Evolutionary conservation across 2,888 invertebrate species (phyloP).

Genomic region (Teleogryllus oceanicus): DNA sequence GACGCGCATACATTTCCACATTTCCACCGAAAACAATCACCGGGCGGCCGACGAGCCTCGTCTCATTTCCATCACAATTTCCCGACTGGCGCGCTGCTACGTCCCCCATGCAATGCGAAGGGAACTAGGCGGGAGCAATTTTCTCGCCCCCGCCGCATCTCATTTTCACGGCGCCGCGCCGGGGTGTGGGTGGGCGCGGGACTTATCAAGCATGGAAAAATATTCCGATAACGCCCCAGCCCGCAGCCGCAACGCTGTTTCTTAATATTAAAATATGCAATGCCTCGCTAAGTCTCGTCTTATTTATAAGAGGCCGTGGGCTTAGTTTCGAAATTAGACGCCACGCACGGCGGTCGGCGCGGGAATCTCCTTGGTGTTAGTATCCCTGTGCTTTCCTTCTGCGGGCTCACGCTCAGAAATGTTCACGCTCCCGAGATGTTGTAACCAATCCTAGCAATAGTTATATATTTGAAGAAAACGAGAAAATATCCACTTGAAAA

Average conservation of each 20-base stretch:
- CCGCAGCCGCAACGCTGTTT: background rate
- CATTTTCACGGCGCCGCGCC: background rate
- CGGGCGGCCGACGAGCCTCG: background rate
- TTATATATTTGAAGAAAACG: too few relatives aligned
- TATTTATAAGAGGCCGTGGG: slow-evolving; percentile 1
- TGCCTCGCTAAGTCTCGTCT: background rate
- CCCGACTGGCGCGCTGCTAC: background rate
- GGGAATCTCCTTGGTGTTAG: background rate
- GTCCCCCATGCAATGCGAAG: background rate
- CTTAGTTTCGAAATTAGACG: slow-evolving; percentile 18
- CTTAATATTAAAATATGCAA: slow-evolving; percentile 18
- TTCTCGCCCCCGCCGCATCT: background rate
- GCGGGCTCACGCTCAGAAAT: too few relatives aligned
- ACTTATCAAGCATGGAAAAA: slow-evolving; percentile 18
- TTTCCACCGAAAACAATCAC: background rate
- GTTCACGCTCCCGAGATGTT: too few relatives aligned
- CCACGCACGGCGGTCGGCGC: background rate
- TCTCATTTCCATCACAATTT: slow-evolving; percentile 18
- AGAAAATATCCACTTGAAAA: too few relatives aligned
- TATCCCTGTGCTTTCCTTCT: too few relatives aligned
- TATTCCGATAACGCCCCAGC: background rate
- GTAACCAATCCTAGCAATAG: too few relatives aligned
- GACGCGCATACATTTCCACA: background rate
- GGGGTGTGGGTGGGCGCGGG: background rate
- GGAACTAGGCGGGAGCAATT: background rate